Evolutionary conservation across 2,113 vertebrate genomes (phyloP), one percentile per base, ranked within the genome.

Genomic region (Microcebus lehilahytsara): DNA sequence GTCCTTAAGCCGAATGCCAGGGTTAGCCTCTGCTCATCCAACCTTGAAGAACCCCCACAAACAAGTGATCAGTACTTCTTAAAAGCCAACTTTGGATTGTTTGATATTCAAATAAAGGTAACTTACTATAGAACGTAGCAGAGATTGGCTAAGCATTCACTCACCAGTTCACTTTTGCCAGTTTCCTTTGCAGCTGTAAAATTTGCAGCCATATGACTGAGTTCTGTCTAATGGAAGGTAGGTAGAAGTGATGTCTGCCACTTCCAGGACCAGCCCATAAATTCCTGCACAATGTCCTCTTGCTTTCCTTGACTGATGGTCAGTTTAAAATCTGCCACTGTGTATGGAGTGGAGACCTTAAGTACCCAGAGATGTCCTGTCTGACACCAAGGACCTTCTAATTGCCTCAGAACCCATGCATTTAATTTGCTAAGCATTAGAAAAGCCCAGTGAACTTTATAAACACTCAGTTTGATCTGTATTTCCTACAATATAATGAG

Each of bases 401-500:
- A 72, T n/a, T 83, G 30, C 64, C n/a, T 85, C 49, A 25, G 62
- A 89, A 51, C 32, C 25, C 16, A 58, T 10, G 12, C 10, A 72
- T n/a, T n/a, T 60, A 56, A 56, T 51, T 49, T 80, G 90, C 83
- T 91, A 64, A 87, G 56, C 42, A 34, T 80, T 88, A 75, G 83
- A 46, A 49, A 79, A 91, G 30, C 77, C 51, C 78, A 42, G 58
- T 25, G 80, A 84, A 84, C 30, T 67, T 86, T 64, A 25, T 64
- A 60, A 72, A 93, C 78, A 71, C 37, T 74, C 42, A 79, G 66
- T 93, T 85, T 83, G 96, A 96, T 72, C 60, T 89, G 77, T 79
- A 25, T 75, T 96, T 91, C 80, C n/a, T 94, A 22, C 14, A 81
- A 25, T 92, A 40, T 30, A 71, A 22, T 69, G 81, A 93, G n/a